These are phyloP conservation scores for Cydia pomonella DNA, from an alignment of 1,140 invertebrate species.

Conservation along the genomic window DNA sequence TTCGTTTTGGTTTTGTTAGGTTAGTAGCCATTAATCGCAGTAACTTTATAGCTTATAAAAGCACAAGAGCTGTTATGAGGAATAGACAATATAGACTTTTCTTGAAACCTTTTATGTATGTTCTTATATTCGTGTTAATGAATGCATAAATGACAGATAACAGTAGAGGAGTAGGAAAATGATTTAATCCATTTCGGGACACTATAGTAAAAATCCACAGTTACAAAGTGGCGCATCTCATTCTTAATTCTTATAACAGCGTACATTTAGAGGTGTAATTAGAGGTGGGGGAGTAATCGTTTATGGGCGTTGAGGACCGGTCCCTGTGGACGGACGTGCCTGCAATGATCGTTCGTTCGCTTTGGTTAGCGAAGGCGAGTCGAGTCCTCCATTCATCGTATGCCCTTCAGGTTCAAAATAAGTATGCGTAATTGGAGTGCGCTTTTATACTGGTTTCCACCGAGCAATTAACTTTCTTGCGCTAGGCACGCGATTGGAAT, in stretches of 20 bases:
- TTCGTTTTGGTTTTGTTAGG: too few relatives aligned
- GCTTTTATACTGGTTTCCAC: not conserved
- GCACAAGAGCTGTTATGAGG: too few relatives aligned
- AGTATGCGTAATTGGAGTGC: not conserved
- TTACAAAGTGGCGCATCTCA: not conserved
- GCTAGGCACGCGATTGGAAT: not conserved
- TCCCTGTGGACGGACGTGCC: constrained; percentile 24
- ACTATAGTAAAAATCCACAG: not conserved
- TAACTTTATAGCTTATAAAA: too few relatives aligned
- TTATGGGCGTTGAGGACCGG: constrained; percentile 7
- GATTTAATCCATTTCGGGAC: too few relatives aligned
- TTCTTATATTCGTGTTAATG: too few relatives aligned
- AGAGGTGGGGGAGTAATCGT: constrained; percentile 3
- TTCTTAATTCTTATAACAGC: constrained; percentile 21
- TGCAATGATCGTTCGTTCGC: not conserved
- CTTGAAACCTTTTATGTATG: too few relatives aligned
- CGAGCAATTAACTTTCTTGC: not conserved
- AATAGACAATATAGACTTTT: too few relatives aligned
- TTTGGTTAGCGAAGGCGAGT: not conserved
- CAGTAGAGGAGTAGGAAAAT: too few relatives aligned
- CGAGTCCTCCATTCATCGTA: not conserved
- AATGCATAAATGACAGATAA: too few relatives aligned
- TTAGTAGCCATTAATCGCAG: too few relatives aligned
- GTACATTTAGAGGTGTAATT: constrained; percentile 28
- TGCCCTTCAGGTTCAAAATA: not conserved